A percentile compares a stretch with the other conserved stretches of the same genome.
Evolutionary conservation across 2,888 invertebrate genomes (phyloP).

Genomic region (Fabriciana adippe): DNA sequence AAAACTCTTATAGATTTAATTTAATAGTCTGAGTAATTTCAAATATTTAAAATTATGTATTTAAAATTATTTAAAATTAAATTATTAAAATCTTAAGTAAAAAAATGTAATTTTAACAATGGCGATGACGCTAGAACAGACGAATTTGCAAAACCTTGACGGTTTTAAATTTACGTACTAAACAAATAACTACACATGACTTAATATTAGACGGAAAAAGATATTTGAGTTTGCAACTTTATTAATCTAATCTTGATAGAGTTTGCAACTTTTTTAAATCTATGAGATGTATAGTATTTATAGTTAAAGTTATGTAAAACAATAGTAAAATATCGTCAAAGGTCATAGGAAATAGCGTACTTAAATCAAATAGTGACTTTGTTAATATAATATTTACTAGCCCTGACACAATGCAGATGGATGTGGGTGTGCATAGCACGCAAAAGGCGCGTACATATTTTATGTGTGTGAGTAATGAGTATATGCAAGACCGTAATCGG

Average conservation of each 20-base stretch:
- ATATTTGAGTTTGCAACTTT: too few species aligned
- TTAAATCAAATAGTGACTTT: constrained; percentile 33
- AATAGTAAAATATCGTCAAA: constrained; percentile 2
- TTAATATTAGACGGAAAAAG: too few species aligned
- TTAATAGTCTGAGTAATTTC: too few species aligned
- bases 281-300: too few species aligned
- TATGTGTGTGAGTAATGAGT: constrained; percentile 51
- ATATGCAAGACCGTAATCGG: constrained; percentile 43
- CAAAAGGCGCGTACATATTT: constrained; percentile 40
- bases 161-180: constrained; percentile 25
- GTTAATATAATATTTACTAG: constrained; percentile 58
- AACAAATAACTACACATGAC: neutral
- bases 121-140: constrained; percentile 29
- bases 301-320: too few species aligned
- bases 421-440: constrained; percentile 51
- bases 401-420: constrained; percentile 61
- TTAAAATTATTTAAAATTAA: too few species aligned
- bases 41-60: neutral
- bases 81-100: neutral
- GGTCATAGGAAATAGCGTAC: neutral
- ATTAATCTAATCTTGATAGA: too few species aligned
- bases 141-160: constrained; percentile 33
- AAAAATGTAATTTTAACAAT: constrained; percentile 21
- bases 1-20: too few species aligned
- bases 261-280: too few species aligned